phyloP scores from a whole-genome alignment of 2,797 vertebrate genomes.

The Sandelia bainsii region DNA sequence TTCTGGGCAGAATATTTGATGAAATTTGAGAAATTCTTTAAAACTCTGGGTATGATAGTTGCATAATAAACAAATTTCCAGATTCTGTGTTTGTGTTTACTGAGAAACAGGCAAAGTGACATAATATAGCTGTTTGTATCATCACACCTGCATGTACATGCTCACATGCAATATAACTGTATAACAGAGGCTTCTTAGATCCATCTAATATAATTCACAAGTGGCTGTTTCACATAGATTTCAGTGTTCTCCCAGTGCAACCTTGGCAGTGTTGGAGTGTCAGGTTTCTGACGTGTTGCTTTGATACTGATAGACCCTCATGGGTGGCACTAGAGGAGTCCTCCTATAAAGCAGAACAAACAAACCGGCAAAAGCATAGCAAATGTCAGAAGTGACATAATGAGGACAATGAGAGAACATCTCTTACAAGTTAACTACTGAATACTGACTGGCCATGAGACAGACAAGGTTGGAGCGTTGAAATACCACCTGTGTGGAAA shows the following conservation, averaged over 20 bases:
- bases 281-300: constrained; percentile 71
- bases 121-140: background rate
- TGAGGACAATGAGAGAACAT: constrained; percentile 77
- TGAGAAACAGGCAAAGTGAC: constrained; percentile 10
- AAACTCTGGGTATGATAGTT: background rate
- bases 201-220: constrained; percentile 39
- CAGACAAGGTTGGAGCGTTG: constrained; percentile 22
- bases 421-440: constrained; percentile 48
- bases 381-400: constrained; percentile 80
- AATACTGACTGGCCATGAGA: constrained; percentile 41
- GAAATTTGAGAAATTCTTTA: background rate
- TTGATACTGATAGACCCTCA: constrained; percentile 76
- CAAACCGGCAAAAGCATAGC: constrained; percentile 63
- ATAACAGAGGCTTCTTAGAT: constrained; percentile 38
- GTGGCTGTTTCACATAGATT: constrained; percentile 28
- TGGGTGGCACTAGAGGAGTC: constrained; percentile 67
- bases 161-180: constrained; percentile 5
- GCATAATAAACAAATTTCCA: background rate
- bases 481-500: constrained; percentile 27
- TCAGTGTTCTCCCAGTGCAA: constrained; percentile 40
- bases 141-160: background rate
- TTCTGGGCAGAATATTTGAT: background rate
- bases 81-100: background rate
- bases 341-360: constrained; percentile 70
- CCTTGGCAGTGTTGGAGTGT: constrained; percentile 45